These are phyloP conservation scores for Erannis defoliaria DNA, from an alignment of 2,888 invertebrate species.

Conservation along the genomic window DNA sequence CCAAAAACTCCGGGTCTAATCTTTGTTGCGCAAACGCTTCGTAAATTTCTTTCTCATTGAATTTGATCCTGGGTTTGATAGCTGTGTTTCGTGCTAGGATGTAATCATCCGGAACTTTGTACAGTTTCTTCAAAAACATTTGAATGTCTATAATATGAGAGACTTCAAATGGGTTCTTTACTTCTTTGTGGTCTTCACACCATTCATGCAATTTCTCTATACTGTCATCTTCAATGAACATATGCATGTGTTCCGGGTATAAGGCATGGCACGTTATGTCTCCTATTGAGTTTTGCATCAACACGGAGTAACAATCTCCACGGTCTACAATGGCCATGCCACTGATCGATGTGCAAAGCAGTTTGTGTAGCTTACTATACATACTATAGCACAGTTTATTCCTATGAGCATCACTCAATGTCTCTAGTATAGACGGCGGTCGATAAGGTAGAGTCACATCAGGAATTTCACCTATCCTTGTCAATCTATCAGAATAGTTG, in stretches of 20 bases:
- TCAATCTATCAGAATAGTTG: slow-evolving; percentile 62
- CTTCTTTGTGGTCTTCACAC: slow-evolving; percentile 59
- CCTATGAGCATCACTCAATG: slow-evolving; percentile 63
- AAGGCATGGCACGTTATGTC: slow-evolving; percentile 72
- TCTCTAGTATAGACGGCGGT: slow-evolving; percentile 68
- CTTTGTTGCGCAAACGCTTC: slow-evolving; percentile 67
- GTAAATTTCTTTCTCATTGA: slow-evolving; percentile 66
- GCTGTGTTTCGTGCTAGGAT: slow-evolving; percentile 50
- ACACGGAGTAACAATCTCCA: slow-evolving; percentile 64
- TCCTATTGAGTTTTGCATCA: slow-evolving; percentile 76
- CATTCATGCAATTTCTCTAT: slow-evolving; percentile 65
- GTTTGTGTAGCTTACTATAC: slow-evolving; percentile 64
- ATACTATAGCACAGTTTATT: slow-evolving; percentile 67
- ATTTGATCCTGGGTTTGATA: slow-evolving; percentile 44
- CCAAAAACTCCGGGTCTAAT: slow-evolving; percentile 68
- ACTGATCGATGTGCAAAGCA: slow-evolving; percentile 66
- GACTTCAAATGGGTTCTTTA: slow-evolving; percentile 61
- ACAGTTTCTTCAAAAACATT: slow-evolving; percentile 64
- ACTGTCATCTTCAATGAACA: slow-evolving; percentile 68
- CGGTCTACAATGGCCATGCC: slow-evolving; percentile 64
- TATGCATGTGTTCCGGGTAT: slow-evolving; percentile 65
- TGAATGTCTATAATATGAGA: slow-evolving; percentile 63
- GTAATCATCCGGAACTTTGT: slow-evolving; percentile 61
- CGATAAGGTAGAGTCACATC: slow-evolving; percentile 71
- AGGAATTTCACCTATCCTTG: slow-evolving; percentile 51